Percentiles rank a stretch among this genome's conserved stretches.
phyloP scores from a whole-genome alignment of 2,113 vertebrate species.

The Ptyas mucosa region DNA sequence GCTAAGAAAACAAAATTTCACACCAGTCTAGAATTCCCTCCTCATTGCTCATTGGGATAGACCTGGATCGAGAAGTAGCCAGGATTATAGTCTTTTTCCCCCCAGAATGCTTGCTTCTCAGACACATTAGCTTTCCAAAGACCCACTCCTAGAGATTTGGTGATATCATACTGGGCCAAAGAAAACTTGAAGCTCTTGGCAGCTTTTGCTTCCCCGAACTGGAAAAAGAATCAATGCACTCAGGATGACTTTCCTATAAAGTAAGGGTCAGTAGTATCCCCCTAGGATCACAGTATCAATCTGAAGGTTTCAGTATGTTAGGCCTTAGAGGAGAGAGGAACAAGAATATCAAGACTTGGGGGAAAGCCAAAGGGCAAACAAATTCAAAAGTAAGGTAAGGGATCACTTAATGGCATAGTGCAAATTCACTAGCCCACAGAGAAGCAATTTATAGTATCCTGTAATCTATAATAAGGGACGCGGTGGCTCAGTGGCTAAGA shows the following conservation, averaged over 20 bases:
- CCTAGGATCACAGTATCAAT: not conserved
- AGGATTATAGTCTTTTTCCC: not conserved
- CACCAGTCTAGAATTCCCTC: conserved; percentile 32
- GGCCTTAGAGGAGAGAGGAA: not conserved
- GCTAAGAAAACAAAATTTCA: conserved; percentile 43
- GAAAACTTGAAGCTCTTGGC: conserved; percentile 58
- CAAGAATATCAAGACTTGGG: not conserved
- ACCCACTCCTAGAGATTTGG: conserved; percentile 49
- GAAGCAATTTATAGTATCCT: not conserved
- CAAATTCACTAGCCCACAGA: not conserved
- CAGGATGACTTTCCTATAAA: conserved; percentile 33
- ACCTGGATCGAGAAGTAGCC: conserved; percentile 27
- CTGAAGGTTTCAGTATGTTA: not conserved
- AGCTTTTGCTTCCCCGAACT: conserved; percentile 32
- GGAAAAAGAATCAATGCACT: conserved; percentile 50
- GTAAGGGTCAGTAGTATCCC: not conserved
- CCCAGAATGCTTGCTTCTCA: conserved; percentile 46
- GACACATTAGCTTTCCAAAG: conserved; percentile 61
- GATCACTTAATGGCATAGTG: not conserved
- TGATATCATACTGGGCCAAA: conserved; percentile 50
- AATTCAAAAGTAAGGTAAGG: not conserved
- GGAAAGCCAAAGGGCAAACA: not conserved
- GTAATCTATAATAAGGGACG: too few species aligned
- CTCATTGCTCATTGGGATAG: conserved; percentile 19
- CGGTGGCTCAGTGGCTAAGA: too few species aligned